A percentile compares a stretch with the other conserved stretches of the same genome.
Evolutionary conservation across 2,888 invertebrate species (phyloP).

Genomic region (Cheiracanthium punctorium): DNA sequence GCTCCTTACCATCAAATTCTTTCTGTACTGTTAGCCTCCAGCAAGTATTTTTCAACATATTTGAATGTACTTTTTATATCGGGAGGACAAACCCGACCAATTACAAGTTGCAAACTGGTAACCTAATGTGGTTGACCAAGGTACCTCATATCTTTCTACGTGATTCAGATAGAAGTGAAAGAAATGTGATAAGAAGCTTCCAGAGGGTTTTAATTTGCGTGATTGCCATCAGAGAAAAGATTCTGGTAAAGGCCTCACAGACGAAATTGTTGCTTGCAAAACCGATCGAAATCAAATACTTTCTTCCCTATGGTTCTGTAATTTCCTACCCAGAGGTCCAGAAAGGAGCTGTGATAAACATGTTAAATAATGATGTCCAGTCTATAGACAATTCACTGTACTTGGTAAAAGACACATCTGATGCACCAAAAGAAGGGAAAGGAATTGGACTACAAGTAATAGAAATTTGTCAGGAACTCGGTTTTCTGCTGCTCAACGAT

Average conservation of each 20-base stretch:
- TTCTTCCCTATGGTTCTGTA: no score
- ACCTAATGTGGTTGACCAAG: slow-evolving; percentile 98
- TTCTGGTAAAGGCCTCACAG: no score
- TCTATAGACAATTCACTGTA: no score
- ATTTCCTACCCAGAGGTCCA: slow-evolving; percentile 84
- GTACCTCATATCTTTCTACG: slow-evolving; percentile 96
- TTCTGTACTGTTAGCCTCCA: slow-evolving; percentile 97
- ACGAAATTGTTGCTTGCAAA: no score
- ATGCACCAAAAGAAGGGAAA: slow-evolving; percentile 97
- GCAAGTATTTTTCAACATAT: slow-evolving; percentile 96
- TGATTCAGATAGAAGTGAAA: slow-evolving; percentile 86
- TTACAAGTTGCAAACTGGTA: slow-evolving; percentile 96
- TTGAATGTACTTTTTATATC: slow-evolving; percentile 90
- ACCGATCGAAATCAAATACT: no score
- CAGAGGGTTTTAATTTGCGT: no score
- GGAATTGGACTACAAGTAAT: slow-evolving; percentile 94
- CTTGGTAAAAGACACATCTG: slow-evolving; percentile 95
- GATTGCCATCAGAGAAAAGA: no score
- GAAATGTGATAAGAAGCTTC: no score
- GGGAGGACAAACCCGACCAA: slow-evolving; percentile 97
- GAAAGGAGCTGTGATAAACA: slow-evolving; percentile 91
- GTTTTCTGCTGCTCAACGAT: slow-evolving; percentile 92
- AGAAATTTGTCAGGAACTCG: slow-evolving; percentile 82
- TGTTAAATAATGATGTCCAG: no score
- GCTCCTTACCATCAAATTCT: slow-evolving; percentile 99